Base-by-base conservation (phyloP, 2,113 vertebrate genomes). In the Trogon melanurus region DNA sequence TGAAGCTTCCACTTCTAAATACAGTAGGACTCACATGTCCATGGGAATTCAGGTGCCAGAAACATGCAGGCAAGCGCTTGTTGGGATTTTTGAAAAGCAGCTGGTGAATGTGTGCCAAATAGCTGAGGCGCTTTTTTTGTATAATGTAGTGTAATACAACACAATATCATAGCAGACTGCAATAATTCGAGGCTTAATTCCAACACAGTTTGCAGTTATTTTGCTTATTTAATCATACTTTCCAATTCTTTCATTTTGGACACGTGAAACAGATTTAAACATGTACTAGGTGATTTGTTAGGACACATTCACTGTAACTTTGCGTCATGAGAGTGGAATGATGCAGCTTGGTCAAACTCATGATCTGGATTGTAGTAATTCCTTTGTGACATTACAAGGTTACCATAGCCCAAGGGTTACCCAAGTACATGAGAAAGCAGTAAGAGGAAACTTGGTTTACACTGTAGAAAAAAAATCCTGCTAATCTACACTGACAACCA, bases 351-450 rank as follows among this genome's bases (percentile, higher is more conserved):
- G 93, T 69, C 53, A 92, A 60, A 85, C 69, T 75, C 87, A 84
- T 84, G 47, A 91, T 74, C 48, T 91, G 76, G 69, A 89, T 69
- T 91, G 69, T 17, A 92, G 5, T 74, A 93, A 95, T 89, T 95
- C 65, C 65, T 87, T 60, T 0, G 6, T 87, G 80, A 92, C 73
- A 65, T 41, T 91, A 56, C 56, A 72, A 91, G 71, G 65, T 62
- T 95, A 65, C 47, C 27, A 45, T 2, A 83, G 67, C 44, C 60
- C 23, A 78, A 64, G 53, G 47, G 67, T 56, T 90, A 94, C 16
- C n/a, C 10, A 38, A 78, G 71, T 58, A 62, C 79, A 64, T 21
- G 64, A 60, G 75, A 66, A 90, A 71, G 44, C 54, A 38, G 18
- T 19, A 82, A 60, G 10, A 82, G 50, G 12, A 85, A 69, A 64